Evolutionary conservation across 2,113 vertebrate species (phyloP).

Genomic region (Promerops cafer): DNA sequence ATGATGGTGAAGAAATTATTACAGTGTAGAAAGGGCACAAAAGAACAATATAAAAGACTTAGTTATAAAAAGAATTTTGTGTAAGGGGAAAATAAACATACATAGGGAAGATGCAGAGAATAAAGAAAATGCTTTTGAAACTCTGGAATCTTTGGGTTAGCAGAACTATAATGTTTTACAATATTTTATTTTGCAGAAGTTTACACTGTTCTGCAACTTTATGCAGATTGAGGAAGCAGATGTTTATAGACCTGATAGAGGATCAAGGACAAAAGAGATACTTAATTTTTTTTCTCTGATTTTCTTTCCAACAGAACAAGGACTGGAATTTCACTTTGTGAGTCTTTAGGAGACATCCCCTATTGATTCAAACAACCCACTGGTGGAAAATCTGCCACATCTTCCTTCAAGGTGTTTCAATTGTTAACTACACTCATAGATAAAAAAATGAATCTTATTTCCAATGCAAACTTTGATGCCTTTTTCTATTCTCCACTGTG

Average conservation of each 20-base stretch:
- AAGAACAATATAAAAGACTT: slow-evolving; percentile 32
- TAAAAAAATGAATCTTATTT: neutral
- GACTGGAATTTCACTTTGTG: neutral
- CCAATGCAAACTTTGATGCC: neutral
- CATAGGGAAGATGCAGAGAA: slow-evolving; percentile 7
- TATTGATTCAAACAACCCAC: neutral
- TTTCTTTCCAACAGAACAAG: neutral
- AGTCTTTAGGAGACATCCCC: neutral
- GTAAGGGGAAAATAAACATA: slow-evolving; percentile 1
- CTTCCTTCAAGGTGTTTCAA: neutral
- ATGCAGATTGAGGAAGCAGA: neutral
- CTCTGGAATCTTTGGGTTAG: neutral
- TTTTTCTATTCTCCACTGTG: neutral
- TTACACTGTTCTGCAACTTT: neutral
- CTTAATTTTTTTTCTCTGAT: neutral
- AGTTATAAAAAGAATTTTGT: slow-evolving; percentile 38
- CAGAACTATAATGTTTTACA: neutral
- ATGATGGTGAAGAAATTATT: slow-evolving; percentile 41
- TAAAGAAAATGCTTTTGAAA: slow-evolving; percentile 14
- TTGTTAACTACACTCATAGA: neutral
- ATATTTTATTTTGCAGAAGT: neutral
- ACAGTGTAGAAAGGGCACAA: slow-evolving; percentile 26
- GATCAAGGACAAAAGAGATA: neutral
- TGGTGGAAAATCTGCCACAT: neutral
- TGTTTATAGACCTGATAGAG: neutral